A percentile compares a stretch with the other conserved stretches of the same genome.
Evolutionary conservation across 2,888 invertebrate genomes (phyloP).

Genomic region (Tetanocera ferruginea): DNA sequence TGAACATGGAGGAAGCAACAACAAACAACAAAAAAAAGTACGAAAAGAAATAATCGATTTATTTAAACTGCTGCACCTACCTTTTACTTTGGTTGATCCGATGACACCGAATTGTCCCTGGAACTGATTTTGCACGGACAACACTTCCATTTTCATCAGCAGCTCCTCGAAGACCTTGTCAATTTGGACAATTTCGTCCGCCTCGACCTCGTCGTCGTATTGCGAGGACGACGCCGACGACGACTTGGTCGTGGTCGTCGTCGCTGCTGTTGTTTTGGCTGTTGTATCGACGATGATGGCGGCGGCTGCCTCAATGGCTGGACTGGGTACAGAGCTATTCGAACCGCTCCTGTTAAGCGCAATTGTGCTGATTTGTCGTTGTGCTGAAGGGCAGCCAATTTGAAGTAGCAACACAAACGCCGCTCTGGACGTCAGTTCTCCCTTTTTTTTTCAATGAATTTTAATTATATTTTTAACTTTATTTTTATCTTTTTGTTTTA

Average conservation of each 20-base stretch:
- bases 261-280: not conserved
- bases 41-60: not conserved
- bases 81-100: constrained; percentile 76
- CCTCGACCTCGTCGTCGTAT: constrained; percentile 30
- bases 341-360: constrained; percentile 25
- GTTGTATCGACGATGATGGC: constrained; percentile 20
- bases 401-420: constrained; percentile 11
- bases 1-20: not conserved
- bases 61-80: constrained; percentile 70
- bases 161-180: constrained; percentile 64
- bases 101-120: constrained; percentile 79
- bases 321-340: constrained; percentile 29
- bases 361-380: constrained; percentile 12
- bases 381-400: constrained; percentile 13
- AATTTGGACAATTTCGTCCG: constrained; percentile 57
- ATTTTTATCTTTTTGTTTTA: not conserved
- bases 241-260: constrained; percentile 12
- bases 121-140: constrained; percentile 82
- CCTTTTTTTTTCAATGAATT: no score
- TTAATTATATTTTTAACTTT: not conserved
- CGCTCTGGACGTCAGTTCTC: not conserved
- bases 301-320: constrained; percentile 32
- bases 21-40: not conserved
- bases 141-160: constrained; percentile 80
- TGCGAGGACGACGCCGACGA: constrained; percentile 1